phyloP scores from a whole-genome alignment of 1,140 invertebrate genomes.

The Asobara japonica region DNA sequence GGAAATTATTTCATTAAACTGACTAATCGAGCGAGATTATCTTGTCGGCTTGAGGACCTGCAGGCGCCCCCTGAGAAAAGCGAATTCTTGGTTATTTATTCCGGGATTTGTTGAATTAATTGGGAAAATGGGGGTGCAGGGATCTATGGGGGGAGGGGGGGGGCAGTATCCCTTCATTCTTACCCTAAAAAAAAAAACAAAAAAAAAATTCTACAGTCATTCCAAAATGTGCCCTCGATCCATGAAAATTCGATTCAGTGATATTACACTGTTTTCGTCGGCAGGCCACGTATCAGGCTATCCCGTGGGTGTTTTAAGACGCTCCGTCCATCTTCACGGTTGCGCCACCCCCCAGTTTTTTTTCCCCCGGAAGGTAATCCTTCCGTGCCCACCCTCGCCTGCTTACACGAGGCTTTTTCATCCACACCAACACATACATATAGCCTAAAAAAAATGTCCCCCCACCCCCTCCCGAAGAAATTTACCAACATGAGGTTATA shows the following conservation, averaged over 20 bases:
- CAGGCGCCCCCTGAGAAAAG: not conserved
- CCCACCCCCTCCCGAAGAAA: not conserved
- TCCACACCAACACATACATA: slow-evolving; percentile 18
- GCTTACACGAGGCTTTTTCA: not conserved
- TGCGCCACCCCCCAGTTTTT: not conserved
- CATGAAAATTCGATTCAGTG: slow-evolving; percentile 38
- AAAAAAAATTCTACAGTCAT: not conserved
- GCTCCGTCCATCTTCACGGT: slow-evolving; percentile 55
- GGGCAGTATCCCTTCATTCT: no score
- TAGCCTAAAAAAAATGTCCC: slow-evolving; percentile 4
- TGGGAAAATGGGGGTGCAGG: not conserved
- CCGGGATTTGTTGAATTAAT: slow-evolving; percentile 21
- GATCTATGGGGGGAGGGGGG: no score
- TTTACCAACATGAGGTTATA: slow-evolving; percentile 6
- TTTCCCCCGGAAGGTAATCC: slow-evolving; percentile 57
- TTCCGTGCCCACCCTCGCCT: slow-evolving; percentile 49
- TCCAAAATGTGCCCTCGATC: not conserved
- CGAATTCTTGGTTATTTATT: no score
- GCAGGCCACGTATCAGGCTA: slow-evolving; percentile 59
- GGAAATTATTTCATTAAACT: slow-evolving; percentile 64
- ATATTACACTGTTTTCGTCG: slow-evolving; percentile 64
- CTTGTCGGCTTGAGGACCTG: slow-evolving; percentile 43
- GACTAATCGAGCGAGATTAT: slow-evolving; percentile 53
- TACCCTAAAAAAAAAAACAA: no score
- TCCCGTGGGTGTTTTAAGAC: slow-evolving; percentile 65